These are phyloP conservation scores for Pipistrellus pygmaeus DNA, from an alignment of 2,797 vertebrate genomes.

Conservation along the genomic window DNA sequence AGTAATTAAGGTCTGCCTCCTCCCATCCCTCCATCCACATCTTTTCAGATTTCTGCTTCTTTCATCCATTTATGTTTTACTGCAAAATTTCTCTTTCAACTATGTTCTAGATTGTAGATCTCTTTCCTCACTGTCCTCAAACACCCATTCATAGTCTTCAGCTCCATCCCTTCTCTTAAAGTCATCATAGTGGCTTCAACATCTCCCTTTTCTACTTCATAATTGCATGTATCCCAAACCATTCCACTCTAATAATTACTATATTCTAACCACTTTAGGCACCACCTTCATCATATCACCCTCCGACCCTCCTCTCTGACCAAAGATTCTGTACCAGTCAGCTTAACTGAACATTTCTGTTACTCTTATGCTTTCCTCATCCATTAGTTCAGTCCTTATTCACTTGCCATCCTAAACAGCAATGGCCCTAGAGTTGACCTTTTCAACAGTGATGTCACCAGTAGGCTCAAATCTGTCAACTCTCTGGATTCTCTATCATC, in stretches of 20 bases:
- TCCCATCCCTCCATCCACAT: background rate
- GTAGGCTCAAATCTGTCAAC: background rate
- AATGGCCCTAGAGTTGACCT: background rate
- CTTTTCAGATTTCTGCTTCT: conserved; percentile 20
- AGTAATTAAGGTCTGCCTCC: background rate
- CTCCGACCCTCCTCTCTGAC: background rate
- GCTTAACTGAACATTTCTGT: background rate
- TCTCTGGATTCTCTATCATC: background rate
- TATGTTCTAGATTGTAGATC: background rate
- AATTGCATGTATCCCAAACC: background rate
- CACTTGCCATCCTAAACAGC: background rate
- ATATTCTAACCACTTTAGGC: background rate
- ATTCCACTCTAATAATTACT: background rate
- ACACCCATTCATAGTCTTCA: background rate
- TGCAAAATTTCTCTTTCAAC: background rate
- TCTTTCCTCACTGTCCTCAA: background rate
- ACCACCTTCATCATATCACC: background rate
- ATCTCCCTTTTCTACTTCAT: background rate
- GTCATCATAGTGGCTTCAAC: background rate
- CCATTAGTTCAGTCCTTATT: background rate
- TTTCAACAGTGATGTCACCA: background rate
- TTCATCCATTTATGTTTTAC: background rate
- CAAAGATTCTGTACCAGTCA: background rate
- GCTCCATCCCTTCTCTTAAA: background rate
- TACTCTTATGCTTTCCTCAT: background rate